phyloP scores from a whole-genome alignment of 2,888 invertebrate species.

The Mythimna vitellina region DNA sequence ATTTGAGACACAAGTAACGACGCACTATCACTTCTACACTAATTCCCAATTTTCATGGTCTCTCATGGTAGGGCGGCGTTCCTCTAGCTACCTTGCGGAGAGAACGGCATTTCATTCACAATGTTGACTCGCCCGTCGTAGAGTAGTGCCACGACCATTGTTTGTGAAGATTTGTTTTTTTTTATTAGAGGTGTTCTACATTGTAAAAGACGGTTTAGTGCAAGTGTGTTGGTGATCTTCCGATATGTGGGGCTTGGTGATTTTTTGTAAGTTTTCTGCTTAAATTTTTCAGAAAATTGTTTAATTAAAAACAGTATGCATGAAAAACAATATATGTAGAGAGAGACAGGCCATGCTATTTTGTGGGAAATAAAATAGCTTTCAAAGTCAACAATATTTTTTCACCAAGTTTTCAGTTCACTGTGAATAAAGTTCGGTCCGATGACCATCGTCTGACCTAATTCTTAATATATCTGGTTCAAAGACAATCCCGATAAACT shows the following conservation, averaged over 20 bases:
- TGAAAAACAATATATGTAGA: too few species aligned
- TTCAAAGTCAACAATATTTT: too few species aligned
- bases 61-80: slow-evolving; percentile 46
- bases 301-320: too few species aligned
- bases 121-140: slow-evolving; percentile 43
- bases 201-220: slow-evolving; percentile 56
- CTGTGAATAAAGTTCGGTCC: too few species aligned
- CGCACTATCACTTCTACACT: slow-evolving; percentile 16
- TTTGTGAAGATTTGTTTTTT: slow-evolving; percentile 34
- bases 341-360: too few species aligned
- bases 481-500: neutral
- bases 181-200: slow-evolving; percentile 22
- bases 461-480: neutral
- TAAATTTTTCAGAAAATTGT: too few species aligned
- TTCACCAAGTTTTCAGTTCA: too few species aligned
- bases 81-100: slow-evolving; percentile 38
- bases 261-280: slow-evolving; percentile 70
- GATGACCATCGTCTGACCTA: too few species aligned
- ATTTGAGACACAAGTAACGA: neutral
- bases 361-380: too few species aligned
- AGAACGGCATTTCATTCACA: slow-evolving; percentile 32
- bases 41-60: slow-evolving; percentile 8
- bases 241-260: slow-evolving; percentile 67
- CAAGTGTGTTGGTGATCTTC: slow-evolving; percentile 66
- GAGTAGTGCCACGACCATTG: slow-evolving; percentile 50